Evolutionary conservation across 2,797 vertebrate genomes (phyloP).

Genomic region (Hafferia zeledoni): DNA sequence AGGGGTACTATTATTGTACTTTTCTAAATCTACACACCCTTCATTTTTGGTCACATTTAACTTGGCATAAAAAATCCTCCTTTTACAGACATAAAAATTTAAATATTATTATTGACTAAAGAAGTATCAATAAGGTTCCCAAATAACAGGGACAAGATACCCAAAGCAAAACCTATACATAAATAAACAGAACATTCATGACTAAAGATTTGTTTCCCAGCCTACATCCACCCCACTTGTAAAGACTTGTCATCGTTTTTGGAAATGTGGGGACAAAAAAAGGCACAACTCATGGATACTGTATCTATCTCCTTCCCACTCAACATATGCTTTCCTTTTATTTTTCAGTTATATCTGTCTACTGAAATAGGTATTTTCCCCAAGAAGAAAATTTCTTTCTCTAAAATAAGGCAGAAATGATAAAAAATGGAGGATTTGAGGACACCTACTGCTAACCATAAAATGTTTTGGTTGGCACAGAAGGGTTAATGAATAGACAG

Average conservation of each 20-base stretch:
- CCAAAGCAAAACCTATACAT: neutral
- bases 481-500: neutral
- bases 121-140: neutral
- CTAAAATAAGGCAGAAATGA: neutral
- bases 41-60: neutral
- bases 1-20: neutral
- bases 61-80: neutral
- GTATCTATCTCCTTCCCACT: neutral
- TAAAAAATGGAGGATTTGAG: neutral
- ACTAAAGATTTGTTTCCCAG: neutral
- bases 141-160: neutral
- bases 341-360: neutral
- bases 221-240: neutral
- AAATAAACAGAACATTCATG: neutral
- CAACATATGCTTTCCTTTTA: neutral
- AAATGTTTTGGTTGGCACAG: neutral
- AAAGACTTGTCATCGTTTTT: neutral
- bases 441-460: neutral
- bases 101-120: neutral
- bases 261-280: neutral
- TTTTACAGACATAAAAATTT: neutral
- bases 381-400: neutral
- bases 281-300: neutral
- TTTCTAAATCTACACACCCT: neutral
- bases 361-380: neutral